phyloP scores from a whole-genome alignment of 2,797 vertebrate species.

The Anguilla megastoma region DNA sequence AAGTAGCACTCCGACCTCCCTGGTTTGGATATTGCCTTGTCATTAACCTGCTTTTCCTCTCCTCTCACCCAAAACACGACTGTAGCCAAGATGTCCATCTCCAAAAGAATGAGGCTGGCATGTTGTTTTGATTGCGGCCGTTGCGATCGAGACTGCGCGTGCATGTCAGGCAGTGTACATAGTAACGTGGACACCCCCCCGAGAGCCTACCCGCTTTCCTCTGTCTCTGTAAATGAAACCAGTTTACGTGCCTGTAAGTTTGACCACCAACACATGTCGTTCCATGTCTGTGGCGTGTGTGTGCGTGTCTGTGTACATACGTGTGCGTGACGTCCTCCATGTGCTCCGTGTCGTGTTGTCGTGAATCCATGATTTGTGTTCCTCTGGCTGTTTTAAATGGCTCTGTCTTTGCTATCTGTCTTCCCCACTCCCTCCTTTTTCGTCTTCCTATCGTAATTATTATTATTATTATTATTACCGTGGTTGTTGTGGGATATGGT shows the following conservation, averaged over 20 bases:
- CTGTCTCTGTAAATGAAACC: slow-evolving; percentile 99
- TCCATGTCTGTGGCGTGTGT: slow-evolving; percentile 77
- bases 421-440: slow-evolving; percentile 98
- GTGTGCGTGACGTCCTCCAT: slow-evolving; percentile 61
- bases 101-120: slow-evolving; percentile 99
- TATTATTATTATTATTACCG: slow-evolving; percentile 26
- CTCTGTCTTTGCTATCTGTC: slow-evolving; percentile 92
- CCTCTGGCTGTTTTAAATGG: slow-evolving; percentile 45
- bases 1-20: slow-evolving; percentile 71
- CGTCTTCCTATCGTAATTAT: slow-evolving; percentile 75
- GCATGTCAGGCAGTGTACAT: slow-evolving; percentile 99
- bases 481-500: slow-evolving; percentile 46
- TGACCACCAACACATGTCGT: slow-evolving; percentile 82
- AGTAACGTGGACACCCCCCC: slow-evolving; percentile 99
- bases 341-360: slow-evolving; percentile 70
- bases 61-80: slow-evolving; percentile 87
- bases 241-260: slow-evolving; percentile 99
- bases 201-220: slow-evolving; percentile 96
- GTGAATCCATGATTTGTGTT: slow-evolving; percentile 51
- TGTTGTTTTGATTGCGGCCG: slow-evolving; percentile 99
- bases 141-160: slow-evolving; percentile 98
- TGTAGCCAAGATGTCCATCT: slow-evolving; percentile 99
- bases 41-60: slow-evolving; percentile 87
- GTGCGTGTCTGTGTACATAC: slow-evolving; percentile 73
- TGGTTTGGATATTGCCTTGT: slow-evolving; percentile 69